A percentile compares a stretch with the other conserved stretches of the same genome.
phyloP scores from a whole-genome alignment of 2,113 vertebrate genomes.

The Calonectris borealis region DNA sequence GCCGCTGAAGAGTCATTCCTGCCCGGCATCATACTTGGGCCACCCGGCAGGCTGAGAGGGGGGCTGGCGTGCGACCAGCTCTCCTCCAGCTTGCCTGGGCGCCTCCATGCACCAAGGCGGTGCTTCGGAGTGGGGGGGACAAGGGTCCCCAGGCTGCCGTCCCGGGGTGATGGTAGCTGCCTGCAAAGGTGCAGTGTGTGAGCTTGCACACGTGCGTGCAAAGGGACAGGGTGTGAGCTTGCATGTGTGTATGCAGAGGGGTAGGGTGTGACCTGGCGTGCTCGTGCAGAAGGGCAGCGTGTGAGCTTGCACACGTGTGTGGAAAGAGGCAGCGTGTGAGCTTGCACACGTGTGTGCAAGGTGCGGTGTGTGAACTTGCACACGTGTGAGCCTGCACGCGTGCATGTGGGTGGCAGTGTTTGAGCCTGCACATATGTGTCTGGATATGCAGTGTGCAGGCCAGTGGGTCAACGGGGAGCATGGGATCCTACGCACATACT shows the following conservation, averaged over 20 bases:
- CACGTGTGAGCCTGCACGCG: not conserved
- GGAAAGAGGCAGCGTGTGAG: not conserved
- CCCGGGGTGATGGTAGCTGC: fast-evolving
- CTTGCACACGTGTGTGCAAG: not conserved
- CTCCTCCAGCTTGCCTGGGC: not conserved
- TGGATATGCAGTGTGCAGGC: not conserved
- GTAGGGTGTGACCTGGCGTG: not conserved
- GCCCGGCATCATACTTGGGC: fast-evolving
- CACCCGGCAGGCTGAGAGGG: not conserved
- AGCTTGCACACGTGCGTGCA: not conserved
- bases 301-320: not conserved
- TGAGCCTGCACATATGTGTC: no score
- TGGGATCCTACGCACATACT: not conserved
- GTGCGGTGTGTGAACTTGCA: not conserved
- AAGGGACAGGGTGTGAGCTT: not conserved
- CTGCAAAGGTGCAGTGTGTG: not conserved
- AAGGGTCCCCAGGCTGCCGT: fast-evolving
- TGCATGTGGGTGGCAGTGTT: fast-evolving
- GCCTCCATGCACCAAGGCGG: fast-evolving
- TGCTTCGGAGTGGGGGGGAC: not conserved
- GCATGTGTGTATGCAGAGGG: not conserved
- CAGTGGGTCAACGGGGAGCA: fast-evolving
- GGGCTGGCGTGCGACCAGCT: fast-evolving
- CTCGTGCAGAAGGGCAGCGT: not conserved
- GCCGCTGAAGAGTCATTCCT: no score